Evolutionary conservation across 2,113 vertebrate species (phyloP).

Genomic region (Eulemur macaco): DNA sequence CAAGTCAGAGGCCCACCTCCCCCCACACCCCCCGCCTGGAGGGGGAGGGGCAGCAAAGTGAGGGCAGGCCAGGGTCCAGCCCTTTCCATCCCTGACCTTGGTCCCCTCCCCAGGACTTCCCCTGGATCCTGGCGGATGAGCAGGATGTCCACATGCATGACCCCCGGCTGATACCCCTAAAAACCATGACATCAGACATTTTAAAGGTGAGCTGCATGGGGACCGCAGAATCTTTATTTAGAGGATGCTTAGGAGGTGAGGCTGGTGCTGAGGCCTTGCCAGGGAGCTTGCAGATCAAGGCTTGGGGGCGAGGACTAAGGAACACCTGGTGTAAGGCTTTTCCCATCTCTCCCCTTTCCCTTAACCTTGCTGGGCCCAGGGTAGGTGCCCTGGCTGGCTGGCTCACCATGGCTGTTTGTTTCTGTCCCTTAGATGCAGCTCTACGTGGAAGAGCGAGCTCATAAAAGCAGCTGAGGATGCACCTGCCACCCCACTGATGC

Average conservation of each 20-base stretch:
- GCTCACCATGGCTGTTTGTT: not conserved
- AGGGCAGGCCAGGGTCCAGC: not conserved
- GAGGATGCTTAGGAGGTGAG: not conserved
- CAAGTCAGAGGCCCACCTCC: not conserved
- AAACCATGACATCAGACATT: slow-evolving; percentile 98
- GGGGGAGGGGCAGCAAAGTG: not conserved
- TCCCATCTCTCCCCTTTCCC: not conserved
- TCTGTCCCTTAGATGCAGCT: slow-evolving; percentile 93
- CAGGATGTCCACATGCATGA: slow-evolving; percentile 98
- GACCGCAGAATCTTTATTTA: not conserved
- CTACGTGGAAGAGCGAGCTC: slow-evolving; percentile 96
- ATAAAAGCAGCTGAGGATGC: slow-evolving; percentile 88
- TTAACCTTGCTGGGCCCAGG: no score
- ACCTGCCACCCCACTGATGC: not conserved
- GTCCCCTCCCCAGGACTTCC: slow-evolving; percentile 91
- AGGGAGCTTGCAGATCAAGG: not conserved
- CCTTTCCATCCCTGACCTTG: not conserved
- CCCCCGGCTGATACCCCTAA: slow-evolving; percentile 94
- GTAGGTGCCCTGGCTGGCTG: not conserved
- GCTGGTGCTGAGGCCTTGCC: not conserved
- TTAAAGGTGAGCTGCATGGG: slow-evolving; percentile 89
- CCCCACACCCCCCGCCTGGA: not conserved
- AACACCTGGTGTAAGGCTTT: not conserved
- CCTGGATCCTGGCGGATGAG: slow-evolving; percentile 97
- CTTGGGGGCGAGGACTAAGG: not conserved